Percentiles rank a stretch among this genome's conserved stretches.
Evolutionary conservation across 1,140 invertebrate genomes (phyloP).

Genomic region (Papilio machaon): DNA sequence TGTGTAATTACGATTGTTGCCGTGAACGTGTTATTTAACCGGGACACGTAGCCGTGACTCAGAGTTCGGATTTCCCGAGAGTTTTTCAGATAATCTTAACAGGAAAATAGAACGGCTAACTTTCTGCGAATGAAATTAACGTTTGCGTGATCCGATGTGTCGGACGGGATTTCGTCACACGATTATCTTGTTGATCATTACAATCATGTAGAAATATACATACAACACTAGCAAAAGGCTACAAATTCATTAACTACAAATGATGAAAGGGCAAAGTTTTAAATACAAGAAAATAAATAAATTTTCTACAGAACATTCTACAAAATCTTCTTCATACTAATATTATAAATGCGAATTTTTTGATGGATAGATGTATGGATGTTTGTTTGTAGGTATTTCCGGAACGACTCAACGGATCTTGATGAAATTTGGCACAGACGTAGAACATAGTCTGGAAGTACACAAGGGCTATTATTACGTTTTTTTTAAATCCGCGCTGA

Average conservation of each 20-base stretch:
- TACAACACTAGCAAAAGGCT: not conserved
- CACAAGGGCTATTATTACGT: too few species aligned
- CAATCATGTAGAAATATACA: not conserved
- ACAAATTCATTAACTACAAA: not conserved
- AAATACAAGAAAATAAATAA: too few species aligned
- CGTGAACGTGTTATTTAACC: constrained; percentile 14
- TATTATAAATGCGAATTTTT: too few species aligned
- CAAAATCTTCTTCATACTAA: too few species aligned
- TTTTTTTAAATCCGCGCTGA: too few species aligned
- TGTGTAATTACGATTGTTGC: constrained; percentile 2
- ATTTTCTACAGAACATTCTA: too few species aligned
- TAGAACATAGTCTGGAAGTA: too few species aligned
- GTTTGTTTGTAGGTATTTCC: too few species aligned
- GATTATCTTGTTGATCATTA: constrained; percentile 6
- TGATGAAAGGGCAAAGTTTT: not conserved
- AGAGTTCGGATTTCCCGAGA: constrained; percentile 34
- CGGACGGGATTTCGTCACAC: not conserved
- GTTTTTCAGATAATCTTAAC: constrained; percentile 33
- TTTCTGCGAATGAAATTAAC: constrained; percentile 28
- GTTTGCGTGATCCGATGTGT: constrained; percentile 13
- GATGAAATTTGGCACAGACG: too few species aligned
- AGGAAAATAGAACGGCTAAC: constrained; percentile 32
- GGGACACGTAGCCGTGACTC: constrained; percentile 21
- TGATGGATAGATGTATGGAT: too few species aligned
- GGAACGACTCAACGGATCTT: too few species aligned